Evolutionary conservation across 2,888 invertebrate genomes (phyloP).

Genomic region (Anoplius nigerrimus): DNA sequence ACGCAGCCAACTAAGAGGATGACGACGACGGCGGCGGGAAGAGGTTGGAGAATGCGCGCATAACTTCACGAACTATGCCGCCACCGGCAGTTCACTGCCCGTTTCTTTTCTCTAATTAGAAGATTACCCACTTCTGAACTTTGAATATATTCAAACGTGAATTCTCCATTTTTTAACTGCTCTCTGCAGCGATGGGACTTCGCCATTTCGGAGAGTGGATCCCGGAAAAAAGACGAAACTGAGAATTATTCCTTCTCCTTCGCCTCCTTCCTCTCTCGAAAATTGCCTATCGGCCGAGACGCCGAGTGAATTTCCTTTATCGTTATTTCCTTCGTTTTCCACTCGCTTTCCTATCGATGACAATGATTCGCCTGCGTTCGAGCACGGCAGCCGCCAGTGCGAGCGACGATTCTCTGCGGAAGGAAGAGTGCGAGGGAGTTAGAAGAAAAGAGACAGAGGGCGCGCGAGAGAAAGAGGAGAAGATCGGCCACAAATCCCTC

Average conservation of each 20-base stretch:
- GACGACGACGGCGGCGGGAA: too few relatives aligned
- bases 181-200: too few relatives aligned
- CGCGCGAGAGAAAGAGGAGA: background rate
- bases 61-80: conserved; percentile 26
- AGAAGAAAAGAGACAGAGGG: background rate
- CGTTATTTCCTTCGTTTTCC: background rate
- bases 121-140: conserved; percentile 24
- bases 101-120: conserved; percentile 31
- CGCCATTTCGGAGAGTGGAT: too few relatives aligned
- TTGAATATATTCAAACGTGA: too few relatives aligned
- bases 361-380: background rate
- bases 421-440: background rate
- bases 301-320: background rate
- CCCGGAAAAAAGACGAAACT: too few relatives aligned
- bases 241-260: background rate
- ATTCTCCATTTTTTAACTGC: too few relatives aligned
- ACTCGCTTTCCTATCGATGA: conserved; percentile 1
- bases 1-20: too few relatives aligned
- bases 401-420: background rate
- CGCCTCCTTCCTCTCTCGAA: background rate
- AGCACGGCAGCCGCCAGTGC: background rate
- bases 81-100: conserved; percentile 18
- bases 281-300: background rate
- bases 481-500: background rate
- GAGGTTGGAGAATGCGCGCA: conserved; percentile 7